Conservation (phyloP, 2,888 invertebrate genomes). For the Drosophila kambysellisi region DNA sequence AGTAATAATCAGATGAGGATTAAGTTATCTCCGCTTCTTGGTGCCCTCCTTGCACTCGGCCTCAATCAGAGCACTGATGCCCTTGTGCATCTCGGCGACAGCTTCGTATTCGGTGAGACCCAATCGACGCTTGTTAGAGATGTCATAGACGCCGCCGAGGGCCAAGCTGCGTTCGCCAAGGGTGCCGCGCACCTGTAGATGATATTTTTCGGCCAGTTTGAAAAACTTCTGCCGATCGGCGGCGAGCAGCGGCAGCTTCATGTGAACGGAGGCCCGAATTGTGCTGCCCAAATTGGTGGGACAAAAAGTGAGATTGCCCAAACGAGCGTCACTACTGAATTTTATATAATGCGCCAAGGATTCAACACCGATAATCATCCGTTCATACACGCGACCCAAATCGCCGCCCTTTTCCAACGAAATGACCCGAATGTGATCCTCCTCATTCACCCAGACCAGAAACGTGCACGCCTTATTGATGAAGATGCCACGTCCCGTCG, state of each 20-base stretch:
- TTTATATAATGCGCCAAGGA: constrained; percentile 96
- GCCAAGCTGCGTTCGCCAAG: constrained; percentile 98
- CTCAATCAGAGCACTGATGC: constrained; percentile 96
- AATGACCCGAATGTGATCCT: constrained; percentile 98
- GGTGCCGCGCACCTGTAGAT: constrained; percentile 95
- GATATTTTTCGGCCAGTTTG: constrained; percentile 94
- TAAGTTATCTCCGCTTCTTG: neutral
- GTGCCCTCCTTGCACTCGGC: constrained; percentile 88
- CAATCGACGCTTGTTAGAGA: constrained; percentile 98
- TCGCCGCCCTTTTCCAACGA: constrained; percentile 99
- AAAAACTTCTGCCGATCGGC: constrained; percentile 94
- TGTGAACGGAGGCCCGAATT: constrained; percentile 98
- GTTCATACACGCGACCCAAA: constrained; percentile 94
- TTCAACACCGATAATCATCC: constrained; percentile 94
- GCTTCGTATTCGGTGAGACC: constrained; percentile 98
- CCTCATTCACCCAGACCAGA: constrained; percentile 99
- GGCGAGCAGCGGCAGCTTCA: constrained; percentile 96
- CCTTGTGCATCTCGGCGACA: constrained; percentile 95
- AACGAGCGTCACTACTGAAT: constrained; percentile 96
- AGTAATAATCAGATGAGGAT: neutral
- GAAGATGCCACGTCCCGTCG: constrained; percentile 97
- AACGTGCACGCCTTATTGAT: constrained; percentile 98
- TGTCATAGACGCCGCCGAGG: constrained; percentile 97
- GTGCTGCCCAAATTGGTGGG: constrained; percentile 99
- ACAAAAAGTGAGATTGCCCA: constrained; percentile 99